Evolutionary conservation across 2,797 vertebrate genomes (phyloP), one percentile per base, ranked within the genome.

Genomic region (Syndactyla subalaris): DNA sequence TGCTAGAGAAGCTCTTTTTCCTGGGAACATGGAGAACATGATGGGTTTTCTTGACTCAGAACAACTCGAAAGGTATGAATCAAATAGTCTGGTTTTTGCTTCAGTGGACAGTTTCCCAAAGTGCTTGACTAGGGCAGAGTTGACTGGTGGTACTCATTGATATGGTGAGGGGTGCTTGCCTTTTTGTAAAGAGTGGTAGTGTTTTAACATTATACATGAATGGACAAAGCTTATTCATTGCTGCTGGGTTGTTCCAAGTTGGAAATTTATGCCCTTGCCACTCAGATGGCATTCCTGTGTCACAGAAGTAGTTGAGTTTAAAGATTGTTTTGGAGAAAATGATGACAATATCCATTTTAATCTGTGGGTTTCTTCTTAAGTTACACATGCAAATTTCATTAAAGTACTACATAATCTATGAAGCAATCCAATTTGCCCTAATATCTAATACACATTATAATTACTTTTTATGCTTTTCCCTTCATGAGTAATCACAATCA

Each of bases 401-500:
- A 34, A 86, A 91, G 65, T 93, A 30, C 45, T 88, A 73, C 83
- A 52, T 71, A 88, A 96, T 96, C 80, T 96, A 76, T 95, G 86
- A 96, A 96, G 88, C 88, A 93, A 83, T 96, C 88, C 51, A 92
- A 87, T 52, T 87, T 91, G 59, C 78, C 65, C 72, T 97, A 85
- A 94, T 95, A 93, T 71, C 65, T 96, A 93, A 95, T 94, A 86
- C 41, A 78, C 77, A 39, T 81, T 88, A 85, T 95, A 96, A 96
- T 97, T 94, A 93, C 93, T 91, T 94, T 89, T 88, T 96, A 93
- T 95, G 70, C 55, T 70, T 86, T 80, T 88, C n/a, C 59, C 41
- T 71, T 92, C 85, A 71, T 76, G 87, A 95, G 83, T 93, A 93
- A 96, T 96, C 92, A 93, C 85, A 95, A 95, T 97, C 88, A 96